Percentiles rank a stretch among this genome's conserved stretches.
phyloP scores from a whole-genome alignment of 2,888 invertebrate species.

The Troglohyphantes excavatus region DNA sequence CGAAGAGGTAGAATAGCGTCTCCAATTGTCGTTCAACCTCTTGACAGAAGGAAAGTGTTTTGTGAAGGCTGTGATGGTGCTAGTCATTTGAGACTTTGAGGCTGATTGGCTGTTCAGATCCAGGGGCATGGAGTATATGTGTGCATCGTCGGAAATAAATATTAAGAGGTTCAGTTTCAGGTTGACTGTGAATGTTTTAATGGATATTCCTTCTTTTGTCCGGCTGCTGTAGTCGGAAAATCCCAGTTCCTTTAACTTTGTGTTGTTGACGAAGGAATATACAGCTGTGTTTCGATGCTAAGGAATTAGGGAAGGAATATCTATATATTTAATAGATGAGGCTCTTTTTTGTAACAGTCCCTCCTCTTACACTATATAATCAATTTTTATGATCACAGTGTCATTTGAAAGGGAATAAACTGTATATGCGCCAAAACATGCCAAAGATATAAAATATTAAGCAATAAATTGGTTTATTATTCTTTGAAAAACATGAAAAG shows the following conservation, averaged over 20 bases:
- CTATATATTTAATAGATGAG: no score
- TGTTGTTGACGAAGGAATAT: slow-evolving; percentile 62
- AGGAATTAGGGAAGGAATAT: slow-evolving; percentile 11
- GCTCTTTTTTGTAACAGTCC: no score
- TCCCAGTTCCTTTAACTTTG: slow-evolving; percentile 53
- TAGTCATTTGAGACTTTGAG: background rate
- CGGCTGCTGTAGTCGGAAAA: slow-evolving; percentile 21
- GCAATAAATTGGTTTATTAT: no score
- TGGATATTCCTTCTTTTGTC: background rate
- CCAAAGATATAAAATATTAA: no score
- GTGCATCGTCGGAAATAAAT: slow-evolving; percentile 27
- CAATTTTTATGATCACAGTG: no score
- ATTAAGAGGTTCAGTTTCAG: slow-evolving; percentile 33
- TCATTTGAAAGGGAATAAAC: no score
- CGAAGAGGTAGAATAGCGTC: slow-evolving; percentile 20
- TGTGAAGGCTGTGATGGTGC: slow-evolving; percentile 64
- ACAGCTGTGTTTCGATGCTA: slow-evolving; percentile 47
- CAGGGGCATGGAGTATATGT: slow-evolving; percentile 48
- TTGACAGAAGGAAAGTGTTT: slow-evolving; percentile 66
- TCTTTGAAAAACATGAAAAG: no score
- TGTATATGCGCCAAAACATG: no score
- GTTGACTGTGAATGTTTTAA: slow-evolving; percentile 46
- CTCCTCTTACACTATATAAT: no score
- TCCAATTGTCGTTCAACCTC: slow-evolving; percentile 18
- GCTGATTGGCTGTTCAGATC: background rate